Evolutionary conservation across 2,113 vertebrate genomes (phyloP), one percentile per base, ranked within the genome.

Genomic region (Bucco capensis): DNA sequence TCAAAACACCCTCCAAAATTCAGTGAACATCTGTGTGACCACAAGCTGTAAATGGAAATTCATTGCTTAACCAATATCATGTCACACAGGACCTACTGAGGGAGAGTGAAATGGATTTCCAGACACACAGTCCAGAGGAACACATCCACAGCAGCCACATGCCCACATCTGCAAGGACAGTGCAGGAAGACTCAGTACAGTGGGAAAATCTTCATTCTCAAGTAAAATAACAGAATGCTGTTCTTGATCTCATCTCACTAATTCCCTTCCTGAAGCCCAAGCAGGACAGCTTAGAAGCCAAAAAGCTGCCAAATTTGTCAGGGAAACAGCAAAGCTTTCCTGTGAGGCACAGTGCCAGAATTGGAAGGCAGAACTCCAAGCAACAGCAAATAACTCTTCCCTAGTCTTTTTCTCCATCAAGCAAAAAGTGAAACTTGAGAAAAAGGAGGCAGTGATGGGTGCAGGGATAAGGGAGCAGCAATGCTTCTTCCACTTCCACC

Each of bases 241-340:
- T 53, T 89, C 74, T 67, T 78, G 73, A 72, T 72, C 58, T 82
- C 66, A 38, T 72, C 77, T 84, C 66, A 65, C 77, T 46, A 61
- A 73, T 54, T 89, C 71, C 66, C 74, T 44, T 81, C 54, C 84
- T 49, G 50, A 86, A 89, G 88, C 64, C 72, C 85, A 81, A 58
- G 66, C 86, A 87, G 74, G 89, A 87, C 17, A 40, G 49, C 56
- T n/a, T 51, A 85, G 89, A 76, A 90, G 90, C 37, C 83, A 95
- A 70, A 89, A 77, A 79, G 28, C 66, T 92, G 81, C 75, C 86
- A 70, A 38, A 92, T 85, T 53, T 86, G 46, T 86, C 77, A 79
- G n/a, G 66, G 88, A 85, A 92, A 92, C 78, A 70, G 70, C 28
- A n/a, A 71, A 83, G 56, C n/a, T 76, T 56, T 82, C 58, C 78